These are phyloP conservation scores for Propithecus deckenii DNA, from an alignment of 2,797 vertebrate species.

Conservation along the genomic window DNA sequence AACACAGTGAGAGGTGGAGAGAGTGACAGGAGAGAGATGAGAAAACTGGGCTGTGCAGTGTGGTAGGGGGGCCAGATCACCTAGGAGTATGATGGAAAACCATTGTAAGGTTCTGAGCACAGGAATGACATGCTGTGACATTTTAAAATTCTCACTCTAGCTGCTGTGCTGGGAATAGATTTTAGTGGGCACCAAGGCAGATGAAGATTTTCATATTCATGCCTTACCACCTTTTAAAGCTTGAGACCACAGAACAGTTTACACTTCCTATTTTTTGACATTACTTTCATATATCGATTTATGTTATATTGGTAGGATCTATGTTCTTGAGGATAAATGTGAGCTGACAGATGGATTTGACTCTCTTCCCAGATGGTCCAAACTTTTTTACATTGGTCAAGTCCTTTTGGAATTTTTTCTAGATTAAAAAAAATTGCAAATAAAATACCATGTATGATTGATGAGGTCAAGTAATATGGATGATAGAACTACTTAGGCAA, in stretches of 20 bases:
- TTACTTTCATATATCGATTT: background rate
- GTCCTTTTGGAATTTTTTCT: constrained; percentile 26
- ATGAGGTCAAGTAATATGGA: background rate
- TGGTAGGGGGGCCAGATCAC: background rate
- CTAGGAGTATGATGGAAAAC: background rate
- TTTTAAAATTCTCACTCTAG: background rate
- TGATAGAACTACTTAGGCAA: background rate
- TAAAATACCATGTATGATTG: background rate
- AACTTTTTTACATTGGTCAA: background rate
- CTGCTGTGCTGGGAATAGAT: background rate
- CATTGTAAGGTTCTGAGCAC: background rate
- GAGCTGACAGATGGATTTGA: background rate
- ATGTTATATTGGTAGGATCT: background rate
- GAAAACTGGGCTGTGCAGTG: background rate
- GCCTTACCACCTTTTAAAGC: background rate
- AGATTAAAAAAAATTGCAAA: background rate
- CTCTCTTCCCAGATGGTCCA: background rate
- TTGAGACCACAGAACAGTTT: constrained; percentile 6
- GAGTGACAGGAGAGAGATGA: background rate
- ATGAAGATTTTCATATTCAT: background rate
- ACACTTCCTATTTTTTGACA: background rate
- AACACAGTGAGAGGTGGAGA: background rate
- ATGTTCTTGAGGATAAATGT: background rate
- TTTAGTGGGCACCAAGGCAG: background rate
- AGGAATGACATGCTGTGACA: background rate